Percentiles rank a stretch among this genome's conserved stretches.
phyloP scores from a whole-genome alignment of 2,113 vertebrate genomes.

The Balaeniceps rex region DNA sequence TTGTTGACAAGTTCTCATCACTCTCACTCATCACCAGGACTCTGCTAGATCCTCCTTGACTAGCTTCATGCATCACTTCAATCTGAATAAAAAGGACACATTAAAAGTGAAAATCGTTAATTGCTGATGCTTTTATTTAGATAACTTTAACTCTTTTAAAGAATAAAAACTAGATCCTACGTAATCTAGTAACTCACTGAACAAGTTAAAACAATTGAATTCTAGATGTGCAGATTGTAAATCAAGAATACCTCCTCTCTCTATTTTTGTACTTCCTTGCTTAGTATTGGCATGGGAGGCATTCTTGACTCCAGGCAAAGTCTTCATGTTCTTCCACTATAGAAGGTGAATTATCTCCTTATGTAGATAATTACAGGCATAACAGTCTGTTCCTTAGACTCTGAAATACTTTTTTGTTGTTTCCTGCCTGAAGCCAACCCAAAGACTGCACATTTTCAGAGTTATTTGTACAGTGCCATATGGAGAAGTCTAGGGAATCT shows the following conservation, averaged over 20 bases:
- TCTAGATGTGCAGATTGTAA: not conserved
- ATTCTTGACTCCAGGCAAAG: not conserved
- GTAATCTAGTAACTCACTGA: not conserved
- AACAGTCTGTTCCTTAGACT: not conserved
- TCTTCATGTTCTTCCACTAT: not conserved
- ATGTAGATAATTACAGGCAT: not conserved
- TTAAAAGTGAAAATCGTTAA: not conserved
- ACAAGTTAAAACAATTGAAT: not conserved
- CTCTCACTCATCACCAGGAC: constrained; percentile 76
- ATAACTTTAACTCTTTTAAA: not conserved
- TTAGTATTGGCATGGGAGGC: not conserved
- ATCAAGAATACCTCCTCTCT: not conserved
- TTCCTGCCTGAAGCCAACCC: not conserved
- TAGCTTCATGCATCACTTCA: constrained; percentile 90
- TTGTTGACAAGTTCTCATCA: constrained; percentile 82
- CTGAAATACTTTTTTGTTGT: not conserved
- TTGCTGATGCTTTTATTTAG: not conserved
- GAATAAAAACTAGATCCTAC: not conserved
- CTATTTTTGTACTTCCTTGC: not conserved
- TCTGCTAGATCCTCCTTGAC: constrained; percentile 81
- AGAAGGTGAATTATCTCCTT: not conserved
- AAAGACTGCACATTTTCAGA: not conserved
- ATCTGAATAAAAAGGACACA: constrained; percentile 73
- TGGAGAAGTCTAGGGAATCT: not conserved
- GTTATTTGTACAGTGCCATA: not conserved